These are phyloP conservation scores for Spea hammondii DNA, from an alignment of 2,797 vertebrate species.

Conservation along the genomic window DNA sequence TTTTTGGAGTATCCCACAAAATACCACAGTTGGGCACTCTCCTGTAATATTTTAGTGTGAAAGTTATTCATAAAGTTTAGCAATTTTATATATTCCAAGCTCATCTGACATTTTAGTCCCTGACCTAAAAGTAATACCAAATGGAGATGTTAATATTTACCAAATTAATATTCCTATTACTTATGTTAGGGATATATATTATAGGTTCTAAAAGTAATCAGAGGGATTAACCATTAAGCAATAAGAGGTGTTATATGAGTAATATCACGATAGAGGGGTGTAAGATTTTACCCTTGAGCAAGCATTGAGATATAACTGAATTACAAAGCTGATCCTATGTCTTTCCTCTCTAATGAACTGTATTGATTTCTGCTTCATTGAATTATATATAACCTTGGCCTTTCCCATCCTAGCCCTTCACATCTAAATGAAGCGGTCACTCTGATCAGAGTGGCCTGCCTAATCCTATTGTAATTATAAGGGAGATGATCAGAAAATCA, in stretches of 20 bases:
- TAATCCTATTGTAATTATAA: slow-evolving; percentile 53
- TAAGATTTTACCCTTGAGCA: slow-evolving; percentile 51
- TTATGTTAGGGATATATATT: too few species aligned
- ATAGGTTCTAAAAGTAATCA: background rate
- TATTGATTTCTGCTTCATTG: slow-evolving; percentile 55
- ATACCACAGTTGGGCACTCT: too few species aligned
- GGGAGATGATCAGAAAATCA: slow-evolving; percentile 51
- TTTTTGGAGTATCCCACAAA: too few species aligned
- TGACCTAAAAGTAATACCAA: too few species aligned
- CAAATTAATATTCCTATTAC: too few species aligned
- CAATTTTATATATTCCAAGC: too few species aligned
- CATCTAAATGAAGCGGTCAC: slow-evolving; percentile 52
- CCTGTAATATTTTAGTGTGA: too few species aligned
- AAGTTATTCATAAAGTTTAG: too few species aligned
- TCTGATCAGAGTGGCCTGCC: slow-evolving; percentile 41
- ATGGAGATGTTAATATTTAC: too few species aligned
- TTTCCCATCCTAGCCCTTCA: slow-evolving; percentile 46
- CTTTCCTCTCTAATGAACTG: slow-evolving; percentile 50
- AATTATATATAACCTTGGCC: slow-evolving; percentile 55
- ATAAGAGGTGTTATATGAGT: slow-evolving; percentile 33
- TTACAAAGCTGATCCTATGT: slow-evolving; percentile 47
- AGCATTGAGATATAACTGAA: slow-evolving; percentile 47
- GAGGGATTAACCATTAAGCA: slow-evolving; percentile 16
- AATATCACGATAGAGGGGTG: slow-evolving; percentile 25
- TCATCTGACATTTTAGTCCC: too few species aligned